A percentile compares a stretch with the other conserved stretches of the same genome.
These are phyloP conservation scores for Nymphalis c-album DNA, from an alignment of 2,888 invertebrate genomes.

Conservation along the genomic window DNA sequence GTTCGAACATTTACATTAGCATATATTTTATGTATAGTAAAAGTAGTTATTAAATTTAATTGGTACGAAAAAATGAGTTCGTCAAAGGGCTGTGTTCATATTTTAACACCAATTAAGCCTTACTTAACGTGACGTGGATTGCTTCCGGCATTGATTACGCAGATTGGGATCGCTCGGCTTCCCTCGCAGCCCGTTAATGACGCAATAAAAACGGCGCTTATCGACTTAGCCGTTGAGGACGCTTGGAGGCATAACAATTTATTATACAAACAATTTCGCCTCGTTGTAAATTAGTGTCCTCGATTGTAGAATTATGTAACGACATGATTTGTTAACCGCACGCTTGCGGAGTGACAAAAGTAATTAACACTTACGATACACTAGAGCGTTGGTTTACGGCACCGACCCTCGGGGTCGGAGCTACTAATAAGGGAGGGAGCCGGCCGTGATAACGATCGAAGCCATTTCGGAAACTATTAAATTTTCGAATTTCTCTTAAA, in stretches of 20 bases:
- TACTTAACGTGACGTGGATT: constrained; percentile 54
- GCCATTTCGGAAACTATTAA: constrained; percentile 54
- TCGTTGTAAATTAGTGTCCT: constrained; percentile 70
- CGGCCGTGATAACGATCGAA: constrained; percentile 61
- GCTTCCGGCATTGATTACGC: constrained; percentile 71
- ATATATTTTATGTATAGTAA: neutral
- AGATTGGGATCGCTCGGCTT: constrained; percentile 75
- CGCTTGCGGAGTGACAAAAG: constrained; percentile 74
- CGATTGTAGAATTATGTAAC: constrained; percentile 66
- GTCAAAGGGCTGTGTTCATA: constrained; percentile 44
- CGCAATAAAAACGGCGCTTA: constrained; percentile 78
- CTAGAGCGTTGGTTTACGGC: constrained; percentile 68
- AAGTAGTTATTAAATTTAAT: constrained; percentile 14
- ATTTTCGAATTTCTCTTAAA: constrained; percentile 41
- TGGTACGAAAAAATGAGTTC: constrained; percentile 12
- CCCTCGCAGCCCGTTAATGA: constrained; percentile 74
- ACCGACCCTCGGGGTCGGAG: constrained; percentile 62
- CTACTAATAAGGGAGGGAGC: constrained; percentile 60
- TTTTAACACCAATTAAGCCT: constrained; percentile 60
- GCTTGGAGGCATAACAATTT: constrained; percentile 73
- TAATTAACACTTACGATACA: constrained; percentile 78
- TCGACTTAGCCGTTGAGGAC: constrained; percentile 76
- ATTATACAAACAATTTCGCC: constrained; percentile 74
- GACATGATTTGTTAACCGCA: constrained; percentile 72
- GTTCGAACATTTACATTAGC: neutral